Base-by-base conservation (phyloP, 2,113 vertebrate species). In the Merops nubicus region DNA sequence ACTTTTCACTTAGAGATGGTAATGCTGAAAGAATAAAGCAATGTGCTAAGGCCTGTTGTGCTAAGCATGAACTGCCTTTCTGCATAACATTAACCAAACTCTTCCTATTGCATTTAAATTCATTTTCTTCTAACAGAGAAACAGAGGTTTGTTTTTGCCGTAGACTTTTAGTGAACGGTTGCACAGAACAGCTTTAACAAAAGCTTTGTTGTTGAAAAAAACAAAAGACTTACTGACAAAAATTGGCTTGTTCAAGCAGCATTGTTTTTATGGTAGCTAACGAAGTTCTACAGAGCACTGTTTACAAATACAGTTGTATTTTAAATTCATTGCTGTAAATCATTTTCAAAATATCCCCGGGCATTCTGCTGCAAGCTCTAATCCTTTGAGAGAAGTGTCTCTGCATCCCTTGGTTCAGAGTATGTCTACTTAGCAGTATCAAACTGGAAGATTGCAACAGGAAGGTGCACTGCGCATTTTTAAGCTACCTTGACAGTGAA, bases 31-130 rank as follows among this genome's bases (percentile, higher is more conserved):
- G 94, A 97, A 97, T 94, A 88, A 96, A 96, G 95, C 96, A 87
- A 97, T 97, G 89, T 97, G 91, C 85, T 96, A 50, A 94, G 64
- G 88, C 77, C 91, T 96, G 38, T 97, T 98, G 96, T 97, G 77
- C 93, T 96, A 93, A 97, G 93, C 92, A 89, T 97, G 87, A 93
- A 69, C 94, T 98, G 68, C 93, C 95, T 97, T 97, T 98, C 91
- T 97, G 97, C 95, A 87, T 97, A 95, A 72, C 40, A 88, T 97
- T 96, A 96, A 94, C 86, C 60, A 62, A 89, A 93, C 84, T 97
- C 85, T 96, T 96, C 88, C 93, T 96, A 56, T 93, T 91, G 79
- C 73, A 91, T 96, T 93, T 95, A 97, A 96, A 79, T 93, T 64
- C 91, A 90, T 54, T 95, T 96, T 96, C 62, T 82, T 87, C 65